Percentiles rank a stretch among this genome's conserved stretches.
These are phyloP conservation scores for Platalea minor DNA, from an alignment of 2,797 vertebrate genomes.

Conservation along the genomic window DNA sequence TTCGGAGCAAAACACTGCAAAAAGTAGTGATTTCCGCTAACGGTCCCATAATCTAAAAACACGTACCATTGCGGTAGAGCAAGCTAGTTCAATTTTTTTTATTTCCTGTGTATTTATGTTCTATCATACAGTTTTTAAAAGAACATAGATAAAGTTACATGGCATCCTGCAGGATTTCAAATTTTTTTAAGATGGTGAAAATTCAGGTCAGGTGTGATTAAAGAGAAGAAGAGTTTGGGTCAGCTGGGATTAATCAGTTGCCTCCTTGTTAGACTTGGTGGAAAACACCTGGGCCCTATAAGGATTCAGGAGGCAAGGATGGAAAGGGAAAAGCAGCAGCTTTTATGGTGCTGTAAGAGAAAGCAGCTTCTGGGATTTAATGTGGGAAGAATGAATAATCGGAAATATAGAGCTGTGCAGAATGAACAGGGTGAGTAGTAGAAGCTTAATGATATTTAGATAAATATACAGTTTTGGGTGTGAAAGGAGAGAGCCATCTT, in stretches of 20 bases:
- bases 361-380: not conserved
- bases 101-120: not conserved
- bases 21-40: not conserved
- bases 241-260: not conserved
- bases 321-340: not conserved
- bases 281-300: not conserved
- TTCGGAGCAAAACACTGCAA: not conserved
- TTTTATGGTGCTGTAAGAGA: not conserved
- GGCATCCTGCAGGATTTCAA: not conserved
- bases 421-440: not conserved
- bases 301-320: not conserved
- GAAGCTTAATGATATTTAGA: not conserved
- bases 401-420: accelerated
- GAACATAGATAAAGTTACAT: not conserved
- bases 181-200: not conserved
- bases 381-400: too few relatives aligned
- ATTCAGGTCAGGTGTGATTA: not conserved
- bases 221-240: not conserved
- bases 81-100: not conserved
- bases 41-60: too few relatives aligned
- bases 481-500: not conserved
- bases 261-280: accelerated
- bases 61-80: accelerated
- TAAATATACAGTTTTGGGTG: accelerated
- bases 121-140: not conserved